A percentile compares a stretch with the other conserved stretches of the same genome.
These are phyloP conservation scores for Aegithalos caudatus DNA, from an alignment of 2,113 vertebrate species.

Conservation along the genomic window DNA sequence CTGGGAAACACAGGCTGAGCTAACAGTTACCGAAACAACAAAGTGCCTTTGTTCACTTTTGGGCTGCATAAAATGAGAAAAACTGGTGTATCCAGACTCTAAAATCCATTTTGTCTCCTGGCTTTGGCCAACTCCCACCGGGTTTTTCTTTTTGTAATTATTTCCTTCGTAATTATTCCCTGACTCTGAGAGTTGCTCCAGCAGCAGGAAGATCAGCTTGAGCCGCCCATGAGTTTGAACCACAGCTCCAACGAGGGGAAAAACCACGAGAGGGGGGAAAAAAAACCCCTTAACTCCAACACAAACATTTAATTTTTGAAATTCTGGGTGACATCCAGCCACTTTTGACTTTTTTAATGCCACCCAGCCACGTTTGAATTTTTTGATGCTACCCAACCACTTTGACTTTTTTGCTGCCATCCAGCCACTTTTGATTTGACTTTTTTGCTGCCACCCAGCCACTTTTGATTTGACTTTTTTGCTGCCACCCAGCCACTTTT, in stretches of 20 bases:
- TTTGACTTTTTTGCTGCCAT: neutral
- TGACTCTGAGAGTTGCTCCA: neutral
- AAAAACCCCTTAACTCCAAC: neutral
- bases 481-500: neutral
- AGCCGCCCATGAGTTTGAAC: neutral
- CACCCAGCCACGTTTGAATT: neutral
- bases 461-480: too few species aligned
- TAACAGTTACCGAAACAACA: slow-evolving; percentile 28
- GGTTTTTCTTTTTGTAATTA: neutral
- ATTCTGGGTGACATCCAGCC: neutral
- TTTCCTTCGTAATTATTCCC: neutral
- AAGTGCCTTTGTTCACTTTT: slow-evolving; percentile 16
- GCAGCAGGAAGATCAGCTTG: neutral
- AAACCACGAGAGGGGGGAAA: neutral
- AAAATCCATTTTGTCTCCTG: neutral
- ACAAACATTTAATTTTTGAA: neutral
- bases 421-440: neutral
- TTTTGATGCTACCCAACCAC: too few species aligned
- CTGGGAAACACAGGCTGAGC: slow-evolving; percentile 22
- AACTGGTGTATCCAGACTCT: neutral
- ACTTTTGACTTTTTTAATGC: too few species aligned
- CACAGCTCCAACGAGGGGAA: neutral
- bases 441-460: neutral
- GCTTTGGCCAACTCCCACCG: neutral
- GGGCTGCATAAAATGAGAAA: neutral